phyloP scores from a whole-genome alignment of 2,113 vertebrate species.

The Lepisosteus osseus region DNA sequence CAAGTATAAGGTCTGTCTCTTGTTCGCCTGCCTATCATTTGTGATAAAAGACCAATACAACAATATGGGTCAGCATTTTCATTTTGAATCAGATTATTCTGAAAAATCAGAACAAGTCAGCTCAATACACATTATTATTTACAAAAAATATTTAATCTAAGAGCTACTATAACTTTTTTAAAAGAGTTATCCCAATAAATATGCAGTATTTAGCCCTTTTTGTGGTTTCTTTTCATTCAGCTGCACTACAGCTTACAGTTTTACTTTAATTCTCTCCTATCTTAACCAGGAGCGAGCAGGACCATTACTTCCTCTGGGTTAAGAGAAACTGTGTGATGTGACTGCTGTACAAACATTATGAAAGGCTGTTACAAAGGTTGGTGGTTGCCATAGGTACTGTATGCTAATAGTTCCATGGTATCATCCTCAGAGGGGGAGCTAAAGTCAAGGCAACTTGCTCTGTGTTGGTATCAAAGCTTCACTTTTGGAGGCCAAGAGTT shows the following conservation, averaged over 20 bases:
- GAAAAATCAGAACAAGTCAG: no score
- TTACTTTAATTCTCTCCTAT: neutral
- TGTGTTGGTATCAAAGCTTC: slow-evolving; percentile 46
- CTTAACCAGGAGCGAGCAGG: slow-evolving; percentile 11
- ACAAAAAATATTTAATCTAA: no score
- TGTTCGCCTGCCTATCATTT: no score
- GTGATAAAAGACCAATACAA: no score
- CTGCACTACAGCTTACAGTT: no score
- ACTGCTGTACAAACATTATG: slow-evolving; percentile 69
- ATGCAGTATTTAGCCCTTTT: neutral
- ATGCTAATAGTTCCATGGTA: slow-evolving; percentile 70
- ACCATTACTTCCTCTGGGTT: slow-evolving; percentile 42
- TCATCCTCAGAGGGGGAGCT: slow-evolving; percentile 42
- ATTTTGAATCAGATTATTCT: no score
- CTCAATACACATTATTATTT: no score
- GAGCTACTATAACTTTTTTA: no score
- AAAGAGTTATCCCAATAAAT: no score
- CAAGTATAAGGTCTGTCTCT: no score
- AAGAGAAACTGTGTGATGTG: slow-evolving; percentile 59
- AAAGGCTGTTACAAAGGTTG: slow-evolving; percentile 71
- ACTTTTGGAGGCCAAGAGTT: slow-evolving; percentile 23
- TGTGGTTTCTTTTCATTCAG: neutral
- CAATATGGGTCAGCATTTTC: no score
- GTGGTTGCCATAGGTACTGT: slow-evolving; percentile 74
- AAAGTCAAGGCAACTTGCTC: slow-evolving; percentile 39